Base-by-base conservation (phyloP, 2,888 invertebrate species). In the Elmis aenea region DNA sequence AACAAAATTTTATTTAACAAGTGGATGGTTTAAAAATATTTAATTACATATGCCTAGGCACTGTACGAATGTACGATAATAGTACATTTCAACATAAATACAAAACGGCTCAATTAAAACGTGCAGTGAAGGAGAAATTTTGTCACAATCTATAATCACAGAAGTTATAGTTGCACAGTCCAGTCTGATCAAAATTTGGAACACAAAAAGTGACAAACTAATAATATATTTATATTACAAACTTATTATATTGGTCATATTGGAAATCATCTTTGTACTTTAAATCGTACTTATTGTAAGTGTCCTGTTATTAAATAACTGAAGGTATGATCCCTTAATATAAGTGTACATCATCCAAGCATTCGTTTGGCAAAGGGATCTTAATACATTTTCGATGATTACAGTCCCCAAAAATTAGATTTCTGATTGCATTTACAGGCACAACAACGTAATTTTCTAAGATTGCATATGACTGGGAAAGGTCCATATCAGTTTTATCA, bases 1-100 rank as follows among this genome's bases (percentile, higher is more conserved):
- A 61, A 59, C 48, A 52, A 57, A 56, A 51, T 42, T 52, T 53
- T 57, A 61, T 59, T 57, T 62, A 61, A 56, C 57, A 57, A 51
- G 55, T 61, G 62, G 57, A 62, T 57, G 57, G 55, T 61, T 63
- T 59, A 64, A 62, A 64, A 65, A 63, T 64, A 64, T 62, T 60
- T 57, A 61, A 54, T 60, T 40, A 42, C 42, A 33, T 28, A 61
- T 63, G 59, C 62, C 65, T 64, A 66, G 65, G 66, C 66, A 64
- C 65, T 64, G 64, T 54, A 54, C 23, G 28, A 37, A 38, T 64
- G 64, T 55, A 54, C 42, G 44, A 58, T 59, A 57, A 56, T 54
- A 45, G 50, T 43, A 53, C 51, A 52, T 54, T 57, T 54, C 48
- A 51, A 56, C 54, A 55, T 52, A 58, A 59, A 33, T 34, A 38